Base-by-base conservation (phyloP, 2,113 vertebrate species). In the Apeltes quadracus region DNA sequence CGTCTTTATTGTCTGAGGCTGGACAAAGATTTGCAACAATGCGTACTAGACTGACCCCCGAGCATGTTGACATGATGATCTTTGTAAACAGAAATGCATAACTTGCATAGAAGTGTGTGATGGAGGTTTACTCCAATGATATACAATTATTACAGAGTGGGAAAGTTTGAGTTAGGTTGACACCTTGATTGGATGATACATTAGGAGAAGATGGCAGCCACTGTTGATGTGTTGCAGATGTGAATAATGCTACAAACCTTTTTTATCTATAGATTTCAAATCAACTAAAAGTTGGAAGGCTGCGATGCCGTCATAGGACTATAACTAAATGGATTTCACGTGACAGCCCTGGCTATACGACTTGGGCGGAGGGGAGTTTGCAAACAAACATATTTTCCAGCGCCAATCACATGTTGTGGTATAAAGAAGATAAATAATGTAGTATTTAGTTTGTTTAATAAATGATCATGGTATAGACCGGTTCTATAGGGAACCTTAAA, bases 51-150 rank as follows among this genome's bases (percentile, higher is more conserved):
- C 69, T 91, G 46, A 86, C 46, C 51, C 83, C 87, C 22, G 81
- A 90, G 61, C 76, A 88, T 39, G 62, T 71, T 22, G 81, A 88
- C 69, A 90, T 90, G 84, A 85, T 88, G 70, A 85, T 90, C 53
- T 90, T 90, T 82, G 79, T 89, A 5, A 90, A 90, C 82, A 85
- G 84, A 82, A 89, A 90, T 68, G 41, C 34, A 27, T 83, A 76
- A 76, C 18, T 27, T 66, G 12, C 38, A 43, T 32, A 22, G 8
- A 9, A 6, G 9, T 18, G 15, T 1, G 29, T 23, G 36, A 38
- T 58, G 10, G 20, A 23, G 12, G 41, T 16, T 39, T 50, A 55
- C n/a, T 36, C 32, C 14, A 12, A 69, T 22, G 38, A 64, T 9
- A 74, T 10, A 4, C n/a, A 23, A 10, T 10, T 2, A 10, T 38